phyloP scores from a whole-genome alignment of 2,113 vertebrate genomes.

The Chaetops frenatus region DNA sequence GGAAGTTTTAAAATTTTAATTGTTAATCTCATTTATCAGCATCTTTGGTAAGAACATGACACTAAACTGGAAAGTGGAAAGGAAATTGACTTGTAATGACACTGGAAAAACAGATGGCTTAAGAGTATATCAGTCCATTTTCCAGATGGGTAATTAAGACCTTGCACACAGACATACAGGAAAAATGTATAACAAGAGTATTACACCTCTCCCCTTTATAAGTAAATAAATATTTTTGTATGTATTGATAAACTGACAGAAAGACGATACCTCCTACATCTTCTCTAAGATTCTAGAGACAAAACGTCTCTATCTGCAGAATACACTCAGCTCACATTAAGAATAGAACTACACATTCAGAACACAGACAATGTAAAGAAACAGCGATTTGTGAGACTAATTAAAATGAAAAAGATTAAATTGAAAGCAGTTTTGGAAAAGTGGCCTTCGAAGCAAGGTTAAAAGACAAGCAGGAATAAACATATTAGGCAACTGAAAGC shows the following conservation, averaged over 20 bases:
- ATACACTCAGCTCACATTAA: background rate
- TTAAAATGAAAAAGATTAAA: background rate
- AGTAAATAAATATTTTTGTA: background rate
- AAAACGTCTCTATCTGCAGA: background rate
- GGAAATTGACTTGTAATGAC: background rate
- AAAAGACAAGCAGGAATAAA: background rate
- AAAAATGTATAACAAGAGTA: background rate
- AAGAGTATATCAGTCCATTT: background rate
- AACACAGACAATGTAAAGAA: background rate
- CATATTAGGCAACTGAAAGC: background rate
- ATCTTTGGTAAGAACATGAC: background rate
- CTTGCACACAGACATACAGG: background rate
- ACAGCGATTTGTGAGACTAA: background rate
- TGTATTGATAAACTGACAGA: background rate
- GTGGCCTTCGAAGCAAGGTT: background rate
- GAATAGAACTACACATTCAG: background rate
- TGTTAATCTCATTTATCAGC: background rate
- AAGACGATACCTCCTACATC: background rate
- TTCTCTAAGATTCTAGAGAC: background rate
- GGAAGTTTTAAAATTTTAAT: background rate
- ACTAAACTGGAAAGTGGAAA: background rate
- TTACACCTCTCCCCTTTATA: background rate
- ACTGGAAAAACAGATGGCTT: background rate
- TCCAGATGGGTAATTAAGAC: background rate
- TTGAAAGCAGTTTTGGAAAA: background rate